Conservation (phyloP, 1,140 invertebrate genomes). For the Saccostrea echinata region DNA sequence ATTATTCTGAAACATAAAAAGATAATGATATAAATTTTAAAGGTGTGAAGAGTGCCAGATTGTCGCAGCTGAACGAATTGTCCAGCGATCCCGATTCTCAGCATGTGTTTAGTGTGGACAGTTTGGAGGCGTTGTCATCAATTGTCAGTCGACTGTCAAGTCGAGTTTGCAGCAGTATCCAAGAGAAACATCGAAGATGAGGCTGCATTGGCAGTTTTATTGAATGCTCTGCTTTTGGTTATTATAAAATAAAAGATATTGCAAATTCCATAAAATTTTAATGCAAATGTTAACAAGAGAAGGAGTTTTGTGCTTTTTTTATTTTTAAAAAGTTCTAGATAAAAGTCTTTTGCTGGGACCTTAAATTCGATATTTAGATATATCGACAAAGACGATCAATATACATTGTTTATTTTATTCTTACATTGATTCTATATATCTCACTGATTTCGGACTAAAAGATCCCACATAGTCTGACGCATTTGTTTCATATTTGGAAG, state of each 20-base stretch:
- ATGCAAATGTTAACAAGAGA: too few relatives aligned
- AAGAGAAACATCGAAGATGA: background rate
- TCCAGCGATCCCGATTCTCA: background rate
- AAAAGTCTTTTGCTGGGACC: too few relatives aligned
- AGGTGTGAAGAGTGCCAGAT: constrained; percentile 7
- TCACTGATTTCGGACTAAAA: too few relatives aligned
- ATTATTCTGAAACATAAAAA: background rate
- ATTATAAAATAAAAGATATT: background rate
- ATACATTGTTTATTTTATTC: too few relatives aligned
- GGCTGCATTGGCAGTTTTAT: background rate
- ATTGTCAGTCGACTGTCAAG: background rate
- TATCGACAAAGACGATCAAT: too few relatives aligned
- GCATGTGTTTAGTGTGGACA: constrained; percentile 3
- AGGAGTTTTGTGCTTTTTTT: too few relatives aligned
- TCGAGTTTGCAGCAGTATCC: background rate
- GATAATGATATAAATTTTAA: background rate
- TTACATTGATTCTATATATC: too few relatives aligned
- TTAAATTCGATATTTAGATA: too few relatives aligned
- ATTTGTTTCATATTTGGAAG: too few relatives aligned
- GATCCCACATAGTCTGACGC: too few relatives aligned
- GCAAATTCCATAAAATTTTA: too few relatives aligned
- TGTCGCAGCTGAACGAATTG: background rate
- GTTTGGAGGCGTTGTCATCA: background rate
- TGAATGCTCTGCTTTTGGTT: background rate
- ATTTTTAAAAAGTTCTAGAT: too few relatives aligned